Conservation (phyloP, 2,888 invertebrate species). For the Biston betularia region DNA sequence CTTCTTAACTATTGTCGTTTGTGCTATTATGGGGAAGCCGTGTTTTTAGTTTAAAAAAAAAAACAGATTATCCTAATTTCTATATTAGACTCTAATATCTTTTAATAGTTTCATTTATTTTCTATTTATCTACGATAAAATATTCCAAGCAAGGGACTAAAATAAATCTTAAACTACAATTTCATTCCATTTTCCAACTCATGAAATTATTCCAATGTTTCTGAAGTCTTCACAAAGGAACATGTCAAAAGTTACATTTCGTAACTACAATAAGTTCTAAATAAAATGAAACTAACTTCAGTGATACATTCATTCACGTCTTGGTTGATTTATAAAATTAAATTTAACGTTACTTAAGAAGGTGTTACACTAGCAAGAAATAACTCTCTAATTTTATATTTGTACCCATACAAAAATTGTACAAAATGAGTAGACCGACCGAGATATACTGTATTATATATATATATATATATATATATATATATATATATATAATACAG, state of each 20-base stretch:
- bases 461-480: too few species aligned
- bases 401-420: too few species aligned
- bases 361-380: constrained; percentile 8
- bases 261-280: constrained; percentile 40
- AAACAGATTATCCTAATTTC: too few species aligned
- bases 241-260: constrained; percentile 19
- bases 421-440: too few species aligned
- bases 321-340: constrained; percentile 51
- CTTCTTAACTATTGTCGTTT: constrained; percentile 38
- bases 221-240: constrained; percentile 12
- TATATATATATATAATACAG: too few species aligned
- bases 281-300: constrained; percentile 41
- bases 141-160: not conserved
- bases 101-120: not conserved
- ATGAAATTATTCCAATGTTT: constrained; percentile 22
- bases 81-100: too few species aligned
- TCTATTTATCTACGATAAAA: not conserved
- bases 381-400: too few species aligned
- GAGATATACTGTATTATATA: too few species aligned
- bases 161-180: constrained; percentile 7
- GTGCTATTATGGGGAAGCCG: constrained; percentile 31
- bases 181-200: constrained; percentile 3
- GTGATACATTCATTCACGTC: constrained; percentile 43
- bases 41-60: not conserved
- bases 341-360: constrained; percentile 48